Conservation (phyloP, 2,113 vertebrate genomes). For the Lophius piscatorius region DNA sequence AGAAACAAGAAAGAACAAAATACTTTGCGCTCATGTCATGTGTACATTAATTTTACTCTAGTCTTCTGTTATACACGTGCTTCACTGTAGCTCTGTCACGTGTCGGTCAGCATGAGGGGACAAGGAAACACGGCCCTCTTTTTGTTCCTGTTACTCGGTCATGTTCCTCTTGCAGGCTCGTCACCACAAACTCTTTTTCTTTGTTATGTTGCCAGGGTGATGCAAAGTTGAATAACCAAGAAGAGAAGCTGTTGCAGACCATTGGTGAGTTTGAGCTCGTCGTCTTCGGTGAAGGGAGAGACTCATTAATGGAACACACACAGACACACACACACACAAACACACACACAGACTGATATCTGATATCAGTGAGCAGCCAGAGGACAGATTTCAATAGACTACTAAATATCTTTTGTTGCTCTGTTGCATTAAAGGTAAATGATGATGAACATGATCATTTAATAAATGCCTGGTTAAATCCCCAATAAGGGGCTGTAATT, state of each 20-base stretch:
- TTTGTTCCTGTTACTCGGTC: not conserved
- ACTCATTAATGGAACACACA: conserved; percentile 14
- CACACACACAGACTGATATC: no score
- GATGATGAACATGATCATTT: no score
- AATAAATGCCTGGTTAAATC: no score
- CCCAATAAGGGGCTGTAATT: no score
- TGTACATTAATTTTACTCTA: no score
- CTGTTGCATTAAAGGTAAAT: not conserved
- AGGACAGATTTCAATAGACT: no score
- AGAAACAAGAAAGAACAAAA: not conserved
- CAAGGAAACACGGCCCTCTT: not conserved
- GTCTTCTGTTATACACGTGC: not conserved
- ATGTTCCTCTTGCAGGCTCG: conserved; percentile 30
- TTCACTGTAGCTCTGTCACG: not conserved
- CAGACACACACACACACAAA: no score
- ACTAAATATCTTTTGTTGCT: not conserved
- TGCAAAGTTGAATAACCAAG: conserved; percentile 76
- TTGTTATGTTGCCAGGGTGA: conserved; percentile 81
- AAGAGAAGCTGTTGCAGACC: conserved; percentile 73
- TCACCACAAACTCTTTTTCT: conserved; percentile 26
- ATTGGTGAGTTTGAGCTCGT: conserved; percentile 90
- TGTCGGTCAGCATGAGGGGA: conserved; percentile 9
- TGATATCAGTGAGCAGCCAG: no score
- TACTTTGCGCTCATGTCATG: not conserved
- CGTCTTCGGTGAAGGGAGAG: conserved; percentile 10